Conservation (phyloP, 2,888 invertebrate genomes). For the Tuta absoluta region DNA sequence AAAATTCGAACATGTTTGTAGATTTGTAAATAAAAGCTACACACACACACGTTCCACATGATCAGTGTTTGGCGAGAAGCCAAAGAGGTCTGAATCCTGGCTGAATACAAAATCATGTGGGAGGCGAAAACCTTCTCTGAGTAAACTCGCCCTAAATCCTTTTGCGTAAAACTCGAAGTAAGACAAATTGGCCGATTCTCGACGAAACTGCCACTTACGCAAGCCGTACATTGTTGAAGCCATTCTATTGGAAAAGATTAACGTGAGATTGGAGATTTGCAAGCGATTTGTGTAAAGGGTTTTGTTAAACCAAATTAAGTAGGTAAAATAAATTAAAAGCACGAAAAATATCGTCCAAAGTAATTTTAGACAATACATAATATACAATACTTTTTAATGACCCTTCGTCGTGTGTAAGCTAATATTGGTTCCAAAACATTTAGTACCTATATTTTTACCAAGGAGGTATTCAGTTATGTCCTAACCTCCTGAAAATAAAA, state of each 20-base stretch:
- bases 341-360: background rate
- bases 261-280: conserved; percentile 1
- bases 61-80: conserved; percentile 13
- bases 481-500: too few relatives aligned
- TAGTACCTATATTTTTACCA: too few relatives aligned
- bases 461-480: too few relatives aligned
- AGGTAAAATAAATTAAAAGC: background rate
- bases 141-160: background rate
- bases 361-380: too few relatives aligned
- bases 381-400: too few relatives aligned
- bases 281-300: background rate
- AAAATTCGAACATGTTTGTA: background rate
- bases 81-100: background rate
- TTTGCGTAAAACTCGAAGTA: conserved; percentile 1
- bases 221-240: background rate
- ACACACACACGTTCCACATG: background rate
- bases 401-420: too few relatives aligned
- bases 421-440: too few relatives aligned
- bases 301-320: background rate
- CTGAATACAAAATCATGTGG: conserved; percentile 11
- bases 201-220: background rate
- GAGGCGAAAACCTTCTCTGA: background rate
- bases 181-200: conserved; percentile 2
- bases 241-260: background rate
- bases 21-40: conserved; percentile 11